Evolutionary conservation across 64 coral and sea anemone genomes (phyloP).

Genomic region (Pocillopora damicornis): DNA sequence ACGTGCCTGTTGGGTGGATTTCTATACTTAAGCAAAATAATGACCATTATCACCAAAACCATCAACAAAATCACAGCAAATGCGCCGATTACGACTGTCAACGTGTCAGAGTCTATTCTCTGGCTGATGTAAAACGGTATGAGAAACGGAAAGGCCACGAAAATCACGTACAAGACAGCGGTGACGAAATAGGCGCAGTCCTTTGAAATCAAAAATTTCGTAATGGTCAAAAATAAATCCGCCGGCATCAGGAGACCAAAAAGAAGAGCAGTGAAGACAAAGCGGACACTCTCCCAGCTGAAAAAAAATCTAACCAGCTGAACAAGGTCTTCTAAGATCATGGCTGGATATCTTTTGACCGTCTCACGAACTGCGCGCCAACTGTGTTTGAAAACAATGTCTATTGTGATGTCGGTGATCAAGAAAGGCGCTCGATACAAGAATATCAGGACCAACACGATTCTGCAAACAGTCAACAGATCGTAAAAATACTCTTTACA

Average conservation of each 20-base stretch:
- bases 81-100: slow-evolving; percentile 70
- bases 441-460: slow-evolving; percentile 68
- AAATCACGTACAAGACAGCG: slow-evolving; percentile 55
- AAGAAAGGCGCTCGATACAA: slow-evolving; percentile 91
- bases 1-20: background rate
- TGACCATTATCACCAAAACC: slow-evolving; percentile 51
- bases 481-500: slow-evolving; percentile 76
- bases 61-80: slow-evolving; percentile 57
- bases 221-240: slow-evolving; percentile 75
- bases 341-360: slow-evolving; percentile 72
- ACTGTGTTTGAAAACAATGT: slow-evolving; percentile 78
- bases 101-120: background rate
- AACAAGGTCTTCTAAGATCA: slow-evolving; percentile 62
- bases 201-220: slow-evolving; percentile 57
- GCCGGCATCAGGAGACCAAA: slow-evolving; percentile 97
- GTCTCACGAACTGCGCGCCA: slow-evolving; percentile 93
- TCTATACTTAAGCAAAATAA: slow-evolving; percentile 49
- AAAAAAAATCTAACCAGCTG: slow-evolving; percentile 48
- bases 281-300: slow-evolving; percentile 84
- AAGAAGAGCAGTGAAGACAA: slow-evolving; percentile 70
- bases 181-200: slow-evolving; percentile 61
- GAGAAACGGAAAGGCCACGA: slow-evolving; percentile 84
- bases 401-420: slow-evolving; percentile 78
- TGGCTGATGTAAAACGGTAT: slow-evolving; percentile 69
- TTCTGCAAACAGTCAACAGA: slow-evolving; percentile 68